A percentile compares a stretch with the other conserved stretches of the same genome.
These are phyloP conservation scores for Hydrotaea diabolus DNA, from an alignment of 2,888 invertebrate species.

Conservation along the genomic window DNA sequence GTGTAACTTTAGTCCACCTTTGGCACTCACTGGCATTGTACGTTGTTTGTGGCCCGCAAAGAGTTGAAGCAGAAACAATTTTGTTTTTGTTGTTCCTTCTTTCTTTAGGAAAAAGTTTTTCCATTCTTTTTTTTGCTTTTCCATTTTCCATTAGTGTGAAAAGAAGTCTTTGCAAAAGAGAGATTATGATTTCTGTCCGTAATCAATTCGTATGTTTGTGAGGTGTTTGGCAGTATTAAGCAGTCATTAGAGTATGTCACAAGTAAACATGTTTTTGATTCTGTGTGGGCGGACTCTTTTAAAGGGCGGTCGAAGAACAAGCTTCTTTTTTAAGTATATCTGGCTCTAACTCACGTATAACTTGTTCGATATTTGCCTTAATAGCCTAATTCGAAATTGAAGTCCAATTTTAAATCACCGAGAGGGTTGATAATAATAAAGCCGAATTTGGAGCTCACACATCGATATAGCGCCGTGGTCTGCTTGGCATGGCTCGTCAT, in stretches of 20 bases:
- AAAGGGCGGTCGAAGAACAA: too few species aligned
- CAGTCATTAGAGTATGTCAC: background rate
- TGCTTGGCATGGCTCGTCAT: too few species aligned
- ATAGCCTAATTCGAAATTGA: too few species aligned
- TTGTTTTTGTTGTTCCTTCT: constrained; percentile 10
- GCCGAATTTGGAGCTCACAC: too few species aligned
- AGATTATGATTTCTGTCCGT: background rate
- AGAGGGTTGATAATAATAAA: too few species aligned
- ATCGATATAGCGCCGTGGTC: too few species aligned
- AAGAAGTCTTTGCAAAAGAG: background rate
- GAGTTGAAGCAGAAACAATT: constrained; percentile 56
- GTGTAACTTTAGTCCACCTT: constrained; percentile 56
- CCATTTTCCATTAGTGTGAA: background rate
- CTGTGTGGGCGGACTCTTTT: too few species aligned
- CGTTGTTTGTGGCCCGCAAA: constrained; percentile 35
- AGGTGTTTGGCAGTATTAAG: constrained; percentile 7
- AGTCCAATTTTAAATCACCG: too few species aligned
- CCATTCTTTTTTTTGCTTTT: background rate
- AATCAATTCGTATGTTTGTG: background rate
- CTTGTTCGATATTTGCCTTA: too few species aligned
- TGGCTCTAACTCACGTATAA: too few species aligned
- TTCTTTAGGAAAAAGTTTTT: background rate
- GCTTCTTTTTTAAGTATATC: too few species aligned
- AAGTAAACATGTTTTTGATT: too few species aligned
- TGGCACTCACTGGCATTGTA: background rate